Evolutionary conservation across 2,113 vertebrate genomes (phyloP).

Genomic region (Scytalopus superciliaris): DNA sequence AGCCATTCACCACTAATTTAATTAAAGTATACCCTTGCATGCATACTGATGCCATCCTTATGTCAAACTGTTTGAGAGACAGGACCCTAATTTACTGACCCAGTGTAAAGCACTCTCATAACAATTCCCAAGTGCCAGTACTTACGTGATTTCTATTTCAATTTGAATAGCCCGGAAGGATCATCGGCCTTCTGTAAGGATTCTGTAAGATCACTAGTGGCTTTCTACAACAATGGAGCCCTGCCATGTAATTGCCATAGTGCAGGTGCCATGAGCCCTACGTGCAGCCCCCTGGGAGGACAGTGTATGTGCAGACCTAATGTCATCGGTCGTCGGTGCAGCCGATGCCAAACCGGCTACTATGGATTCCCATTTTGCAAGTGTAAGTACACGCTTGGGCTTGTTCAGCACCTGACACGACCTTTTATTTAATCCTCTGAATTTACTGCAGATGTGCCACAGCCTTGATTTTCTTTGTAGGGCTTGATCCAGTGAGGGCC

Average conservation of each 20-base stretch:
- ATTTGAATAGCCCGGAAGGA: slow-evolving; percentile 70
- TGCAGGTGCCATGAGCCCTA: slow-evolving; percentile 61
- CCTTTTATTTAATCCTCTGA: neutral
- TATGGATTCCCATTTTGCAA: slow-evolving; percentile 91
- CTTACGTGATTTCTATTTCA: neutral
- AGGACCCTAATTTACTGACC: neutral
- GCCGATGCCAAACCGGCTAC: slow-evolving; percentile 83
- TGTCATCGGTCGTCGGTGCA: slow-evolving; percentile 85
- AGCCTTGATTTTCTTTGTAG: neutral
- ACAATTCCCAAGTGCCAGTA: neutral
- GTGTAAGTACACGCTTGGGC: slow-evolving; percentile 72
- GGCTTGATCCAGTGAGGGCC: neutral
- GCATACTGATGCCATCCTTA: neutral
- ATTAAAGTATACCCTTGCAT: neutral
- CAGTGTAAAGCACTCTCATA: neutral
- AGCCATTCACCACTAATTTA: neutral
- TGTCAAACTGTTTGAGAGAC: neutral
- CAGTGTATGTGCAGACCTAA: slow-evolving; percentile 85
- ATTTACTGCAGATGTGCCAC: neutral
- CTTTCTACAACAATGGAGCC: slow-evolving; percentile 85
- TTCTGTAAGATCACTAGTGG: slow-evolving; percentile 83
- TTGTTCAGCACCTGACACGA: accelerated
- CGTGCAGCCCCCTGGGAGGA: slow-evolving; percentile 83
- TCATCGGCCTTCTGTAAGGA: slow-evolving; percentile 84
- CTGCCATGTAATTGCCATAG: slow-evolving; percentile 84